A percentile compares a stretch with the other conserved stretches of the same genome.
Conservation (phyloP, 1,140 invertebrate genomes). For the Rhagoletis pomonella region DNA sequence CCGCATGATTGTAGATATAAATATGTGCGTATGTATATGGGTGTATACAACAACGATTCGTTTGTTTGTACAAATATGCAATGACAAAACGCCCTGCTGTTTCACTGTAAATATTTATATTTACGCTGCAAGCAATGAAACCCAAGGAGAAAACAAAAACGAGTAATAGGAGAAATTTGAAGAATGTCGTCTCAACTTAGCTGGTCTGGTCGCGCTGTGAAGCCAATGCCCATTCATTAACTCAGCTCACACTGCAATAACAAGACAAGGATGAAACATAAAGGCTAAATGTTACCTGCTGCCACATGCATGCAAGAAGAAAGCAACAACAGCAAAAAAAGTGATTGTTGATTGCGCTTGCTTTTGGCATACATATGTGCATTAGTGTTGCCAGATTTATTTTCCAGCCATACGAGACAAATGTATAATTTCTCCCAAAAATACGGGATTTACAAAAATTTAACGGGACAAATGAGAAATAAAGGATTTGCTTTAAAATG, state of each 20-base stretch:
- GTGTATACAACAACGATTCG: not conserved
- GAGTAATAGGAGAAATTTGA: not conserved
- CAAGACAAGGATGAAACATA: slow-evolving; percentile 1
- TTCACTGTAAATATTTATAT: slow-evolving; percentile 51
- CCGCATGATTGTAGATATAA: not conserved
- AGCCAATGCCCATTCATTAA: slow-evolving; percentile 47
- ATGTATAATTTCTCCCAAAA: too few relatives aligned
- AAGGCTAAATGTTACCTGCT: slow-evolving; percentile 27
- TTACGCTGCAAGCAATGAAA: slow-evolving; percentile 22
- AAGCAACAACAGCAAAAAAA: slow-evolving; percentile 15
- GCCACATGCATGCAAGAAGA: not conserved
- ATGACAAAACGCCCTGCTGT: slow-evolving; percentile 37
- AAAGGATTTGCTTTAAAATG: too few relatives aligned
- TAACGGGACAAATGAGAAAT: too few relatives aligned
- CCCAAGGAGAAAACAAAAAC: not conserved
- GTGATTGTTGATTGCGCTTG: too few relatives aligned
- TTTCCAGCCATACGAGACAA: too few relatives aligned
- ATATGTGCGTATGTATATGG: not conserved
- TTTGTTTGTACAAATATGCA: slow-evolving; percentile 41
- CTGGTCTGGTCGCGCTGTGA: slow-evolving; percentile 4
- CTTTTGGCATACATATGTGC: too few relatives aligned
- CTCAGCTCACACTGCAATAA: not conserved
- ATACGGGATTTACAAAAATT: too few relatives aligned
- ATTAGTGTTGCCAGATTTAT: too few relatives aligned
- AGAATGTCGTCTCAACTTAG: not conserved